Base-by-base conservation (phyloP, 2,113 vertebrate genomes). In the Tretioscincus oriximinensis region DNA sequence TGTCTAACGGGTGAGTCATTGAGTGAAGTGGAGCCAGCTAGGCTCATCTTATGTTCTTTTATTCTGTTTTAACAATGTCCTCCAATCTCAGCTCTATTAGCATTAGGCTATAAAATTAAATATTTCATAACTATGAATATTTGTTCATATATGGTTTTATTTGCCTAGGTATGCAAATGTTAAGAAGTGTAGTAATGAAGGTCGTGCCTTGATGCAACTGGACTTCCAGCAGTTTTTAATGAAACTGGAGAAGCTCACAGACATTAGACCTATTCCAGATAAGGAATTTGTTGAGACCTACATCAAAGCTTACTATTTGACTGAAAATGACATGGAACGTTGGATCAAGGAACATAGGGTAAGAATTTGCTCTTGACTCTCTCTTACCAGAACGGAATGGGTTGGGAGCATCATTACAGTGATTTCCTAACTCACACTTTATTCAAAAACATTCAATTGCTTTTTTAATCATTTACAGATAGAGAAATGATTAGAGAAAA, bases 281-380 rank as follows among this genome's bases (percentile, higher is more conserved):
- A 99, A 99, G 84, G 98, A 99, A 92, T 99, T 98, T 92, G 98
- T 99, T 14, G 98, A 99, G 93, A 98, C 96, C 58, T 99, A 99
- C 88, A 99, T 99, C 92, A 99, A 99, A 92, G 98, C 98, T 35
- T 99, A 99, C 82, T 99, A 99, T 90, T 93, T 99, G 74, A 99
- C 98, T 0, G 98, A 99, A 94, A 99, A 98, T 63, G 98, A 99
- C 90, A 99, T 99, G 98, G 98, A 99, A 87, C 93, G 95, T 90
- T 99, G 98, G 93, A 99, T 99, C 93, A 99, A 99, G 91, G 98
- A 98, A 74, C 98, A 99, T 86, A 94, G 98, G 95, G 98, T 99
- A 89, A 96, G 96, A 64, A 2, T 61, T 41, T 28, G 77, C 77
- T 45, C 77, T 85, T 58, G 54, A 3, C 2, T 51, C 9, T 51